Evolutionary conservation across 2,113 vertebrate species (phyloP).

Genomic region (Sardina pilchardus): DNA sequence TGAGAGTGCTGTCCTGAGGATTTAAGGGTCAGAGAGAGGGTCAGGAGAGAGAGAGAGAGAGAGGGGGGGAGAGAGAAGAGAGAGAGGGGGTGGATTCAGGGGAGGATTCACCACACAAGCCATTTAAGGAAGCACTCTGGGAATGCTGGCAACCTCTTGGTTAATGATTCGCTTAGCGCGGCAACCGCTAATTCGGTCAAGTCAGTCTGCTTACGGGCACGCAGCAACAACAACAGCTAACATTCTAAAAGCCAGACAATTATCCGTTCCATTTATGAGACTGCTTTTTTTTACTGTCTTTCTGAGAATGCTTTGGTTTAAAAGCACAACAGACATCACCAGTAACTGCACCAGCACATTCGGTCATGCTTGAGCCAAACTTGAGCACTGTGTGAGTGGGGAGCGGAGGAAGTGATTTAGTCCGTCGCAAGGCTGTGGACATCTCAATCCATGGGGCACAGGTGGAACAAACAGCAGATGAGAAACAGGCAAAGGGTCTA

Average conservation of each 20-base stretch:
- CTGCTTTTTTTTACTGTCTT: conserved; percentile 31
- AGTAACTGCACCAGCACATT: conserved; percentile 68
- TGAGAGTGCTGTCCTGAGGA: conserved; percentile 49
- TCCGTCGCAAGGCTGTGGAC: background rate
- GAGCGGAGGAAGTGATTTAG: background rate
- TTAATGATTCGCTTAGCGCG: conserved; percentile 65
- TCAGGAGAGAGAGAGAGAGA: conserved; percentile 40
- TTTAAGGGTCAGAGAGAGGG: conserved; percentile 19
- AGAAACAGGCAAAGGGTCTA: background rate
- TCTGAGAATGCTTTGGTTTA: conserved; percentile 47
- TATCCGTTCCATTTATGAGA: conserved; percentile 49
- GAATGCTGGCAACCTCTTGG: conserved; percentile 63
- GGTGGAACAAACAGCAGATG: background rate
- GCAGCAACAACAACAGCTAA: conserved; percentile 16
- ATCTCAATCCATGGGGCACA: conserved; percentile 16
- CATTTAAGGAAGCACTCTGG: conserved; percentile 56
- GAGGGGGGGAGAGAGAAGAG: conserved; percentile 51
- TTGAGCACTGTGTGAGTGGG: conserved; percentile 54
- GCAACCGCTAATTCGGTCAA: conserved; percentile 65
- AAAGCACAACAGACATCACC: conserved; percentile 38
- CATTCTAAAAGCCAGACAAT: conserved; percentile 49
- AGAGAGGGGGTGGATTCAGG: background rate
- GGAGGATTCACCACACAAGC: conserved; percentile 59
- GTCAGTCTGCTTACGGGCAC: conserved; percentile 38
- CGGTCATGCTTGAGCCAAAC: conserved; percentile 77